phyloP scores from a whole-genome alignment of 2,797 vertebrate genomes.

The Chiloscyllium punctatum region DNA sequence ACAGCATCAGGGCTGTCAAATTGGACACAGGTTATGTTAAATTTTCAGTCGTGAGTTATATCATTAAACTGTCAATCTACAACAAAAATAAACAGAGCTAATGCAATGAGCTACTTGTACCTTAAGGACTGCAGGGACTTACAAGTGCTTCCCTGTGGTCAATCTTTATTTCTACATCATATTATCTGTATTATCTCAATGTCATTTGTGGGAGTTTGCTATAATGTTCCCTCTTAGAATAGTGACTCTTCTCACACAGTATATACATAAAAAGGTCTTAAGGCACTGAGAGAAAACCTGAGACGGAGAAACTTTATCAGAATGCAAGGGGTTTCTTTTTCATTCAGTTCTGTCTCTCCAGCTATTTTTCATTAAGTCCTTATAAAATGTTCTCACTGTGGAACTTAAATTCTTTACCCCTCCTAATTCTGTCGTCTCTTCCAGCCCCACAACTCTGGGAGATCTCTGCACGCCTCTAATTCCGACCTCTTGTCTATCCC shows the following conservation, averaged over 20 bases:
- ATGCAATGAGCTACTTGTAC: background rate
- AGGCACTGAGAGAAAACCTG: background rate
- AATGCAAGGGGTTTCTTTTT: background rate
- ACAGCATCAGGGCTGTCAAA: background rate
- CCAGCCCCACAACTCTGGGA: background rate
- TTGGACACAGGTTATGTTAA: background rate
- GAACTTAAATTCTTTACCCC: background rate
- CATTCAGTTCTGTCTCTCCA: background rate
- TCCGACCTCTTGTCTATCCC: background rate
- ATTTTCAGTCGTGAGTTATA: background rate
- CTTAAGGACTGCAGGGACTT: background rate
- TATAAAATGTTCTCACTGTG: background rate
- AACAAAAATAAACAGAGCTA: background rate
- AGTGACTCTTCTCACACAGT: background rate
- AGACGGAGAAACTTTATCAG: background rate
- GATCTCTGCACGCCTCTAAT: background rate
- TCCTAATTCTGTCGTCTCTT: background rate
- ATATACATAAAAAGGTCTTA: background rate
- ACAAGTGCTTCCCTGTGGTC: background rate
- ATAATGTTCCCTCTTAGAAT: background rate
- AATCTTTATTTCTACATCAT: background rate
- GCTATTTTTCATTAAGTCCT: background rate
- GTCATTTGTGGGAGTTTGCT: background rate
- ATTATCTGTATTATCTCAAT: background rate
- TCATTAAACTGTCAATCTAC: background rate